Evolutionary conservation across 2,113 vertebrate genomes (phyloP), one percentile per base, ranked within the genome.

Genomic region (Sinocyclocheilus anshuiensis): DNA sequence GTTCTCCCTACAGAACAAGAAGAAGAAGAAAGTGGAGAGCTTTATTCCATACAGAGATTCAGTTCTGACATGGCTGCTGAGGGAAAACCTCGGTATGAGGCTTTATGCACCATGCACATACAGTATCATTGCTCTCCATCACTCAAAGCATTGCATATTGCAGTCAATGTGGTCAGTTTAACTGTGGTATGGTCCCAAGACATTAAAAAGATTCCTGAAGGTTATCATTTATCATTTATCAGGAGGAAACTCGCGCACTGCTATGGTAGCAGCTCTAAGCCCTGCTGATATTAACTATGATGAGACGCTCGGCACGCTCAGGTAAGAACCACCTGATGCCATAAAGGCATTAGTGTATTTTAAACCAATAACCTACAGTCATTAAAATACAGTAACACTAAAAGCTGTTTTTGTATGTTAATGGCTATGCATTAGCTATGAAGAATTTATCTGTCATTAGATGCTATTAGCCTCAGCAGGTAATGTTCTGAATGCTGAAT

Each of bases 251-350:
- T 99, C 98, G 6, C 96, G 98, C 61, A 99, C 98, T 0, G 98
- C 98, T 3, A 99, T 99, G 98, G 97, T 99, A 0, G 98, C 98
- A 2, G 98, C 98, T 77, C 96, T 99, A 87, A 99, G 98, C 88
- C 97, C 98, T 36, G 98, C 98, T 0, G 98, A 99, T 87, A 99
- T 99, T 89, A 99, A 99, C 94, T 99, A 99, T 0, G 98, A 99
- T 0, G 98, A 99, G 93, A 99, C 98, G 0, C 97, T 99, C 86
- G 99, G 98, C 88, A 99, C 98, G 0, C 95, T 99, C 86, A 95
- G 98, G 98, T 99, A 93, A 91, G 94, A 65, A 87, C 15, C n/a
- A 61, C 6, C 39, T 42, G 7, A 8, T 42, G 7, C 42, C 8
- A 42, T 42, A 42, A 42, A 42, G 42, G 42, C 42, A 42, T 42